Base-by-base conservation (phyloP, 2,888 invertebrate species). In the Apomyelois bistriatella region DNA sequence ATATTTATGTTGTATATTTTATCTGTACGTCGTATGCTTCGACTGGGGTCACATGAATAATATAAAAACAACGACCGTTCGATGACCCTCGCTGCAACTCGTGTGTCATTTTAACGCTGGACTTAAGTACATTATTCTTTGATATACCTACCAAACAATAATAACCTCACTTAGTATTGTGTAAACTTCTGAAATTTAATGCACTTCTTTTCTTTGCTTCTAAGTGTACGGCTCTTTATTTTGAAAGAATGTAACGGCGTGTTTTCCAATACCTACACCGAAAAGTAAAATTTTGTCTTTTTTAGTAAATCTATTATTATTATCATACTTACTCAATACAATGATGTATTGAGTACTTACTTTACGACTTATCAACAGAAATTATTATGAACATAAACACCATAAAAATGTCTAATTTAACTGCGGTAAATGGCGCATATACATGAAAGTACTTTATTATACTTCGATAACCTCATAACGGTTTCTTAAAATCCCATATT, bases 31-130 rank as follows among this genome's bases (percentile, higher is more conserved):
- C 46, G 9, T 32, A 57, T 59, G 60, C 59, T 60, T 56, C 56
- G 50, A 43, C 51, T 53, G 59, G 61, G 65, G 64, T 68, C 65
- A 61, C 52, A 62, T 68, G 65, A 64, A 69, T 69, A 68, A 70
- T 68, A 64, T 64, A 59, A 64, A 66, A 62, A 61, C 59, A 65
- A 57, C 55, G 58, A 58, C 53, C 58, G 64, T 62, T 43, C 70
- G 61, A 64, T 70, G 66, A 69, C 65, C 71, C 61, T 54, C 50
- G 53, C 57, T 62, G 63, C 60, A 32, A 13, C 16, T 46, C 46
- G 35, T 32, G 35, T 32, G 46, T 46, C 43, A 46, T 46, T 46
- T 54, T 54, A 54, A 59, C 48, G 48, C 46, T 16, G 5, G 10
- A 9, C 32, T 32, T 32, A 52, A 53, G 61, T 62, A 57, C 60